These are phyloP conservation scores for Rissa tridactyla DNA, from an alignment of 2,113 vertebrate species.

Conservation along the genomic window DNA sequence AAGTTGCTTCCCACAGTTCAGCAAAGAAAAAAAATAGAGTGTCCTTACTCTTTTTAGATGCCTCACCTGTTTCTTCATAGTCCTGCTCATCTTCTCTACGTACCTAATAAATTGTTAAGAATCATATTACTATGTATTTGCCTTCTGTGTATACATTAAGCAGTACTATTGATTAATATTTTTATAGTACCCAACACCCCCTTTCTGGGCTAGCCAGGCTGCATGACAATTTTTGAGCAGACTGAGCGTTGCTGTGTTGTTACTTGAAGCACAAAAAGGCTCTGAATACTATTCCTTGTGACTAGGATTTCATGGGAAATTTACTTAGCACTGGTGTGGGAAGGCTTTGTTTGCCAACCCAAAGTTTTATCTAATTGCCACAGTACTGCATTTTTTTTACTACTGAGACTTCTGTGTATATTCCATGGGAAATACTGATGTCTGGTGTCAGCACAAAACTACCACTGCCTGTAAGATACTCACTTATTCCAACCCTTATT, in stretches of 20 bases:
- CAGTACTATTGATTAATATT: not conserved
- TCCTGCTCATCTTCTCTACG: not conserved
- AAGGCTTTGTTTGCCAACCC: not conserved
- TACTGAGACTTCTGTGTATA: not conserved
- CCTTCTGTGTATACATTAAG: not conserved
- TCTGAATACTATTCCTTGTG: not conserved
- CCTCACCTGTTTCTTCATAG: not conserved
- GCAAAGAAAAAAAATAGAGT: not conserved
- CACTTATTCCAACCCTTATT: rapidly evolving
- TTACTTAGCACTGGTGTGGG: not conserved
- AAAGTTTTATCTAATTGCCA: not conserved
- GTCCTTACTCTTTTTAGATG: not conserved
- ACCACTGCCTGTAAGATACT: not conserved
- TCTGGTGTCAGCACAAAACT: not conserved
- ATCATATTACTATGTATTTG: not conserved
- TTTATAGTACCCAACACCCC: not conserved
- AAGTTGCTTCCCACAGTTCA: not conserved
- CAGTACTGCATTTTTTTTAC: not conserved
- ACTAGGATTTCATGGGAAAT: not conserved
- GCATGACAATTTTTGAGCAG: not conserved
- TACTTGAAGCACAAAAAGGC: not conserved
- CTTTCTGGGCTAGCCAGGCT: not conserved
- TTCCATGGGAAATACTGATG: not conserved
- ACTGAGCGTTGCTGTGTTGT: not conserved
- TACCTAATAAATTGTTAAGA: not conserved